Base-by-base conservation (phyloP, 2,888 invertebrate species). In the Dasysyrphus albostriatus region DNA sequence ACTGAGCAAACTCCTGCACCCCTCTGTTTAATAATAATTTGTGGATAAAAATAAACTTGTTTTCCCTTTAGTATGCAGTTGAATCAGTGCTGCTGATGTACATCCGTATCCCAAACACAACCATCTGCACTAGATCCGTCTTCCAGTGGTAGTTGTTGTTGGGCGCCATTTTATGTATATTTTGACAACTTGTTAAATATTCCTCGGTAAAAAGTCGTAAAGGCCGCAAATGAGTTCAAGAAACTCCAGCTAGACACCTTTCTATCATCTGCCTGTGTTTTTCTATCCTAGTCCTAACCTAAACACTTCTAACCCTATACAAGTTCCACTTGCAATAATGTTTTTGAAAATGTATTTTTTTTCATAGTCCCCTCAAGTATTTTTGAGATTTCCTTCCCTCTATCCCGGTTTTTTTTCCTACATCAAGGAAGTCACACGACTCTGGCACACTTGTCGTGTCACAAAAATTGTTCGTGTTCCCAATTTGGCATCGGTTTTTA, bases 171-270 rank as follows among this genome's bases (percentile, higher is more conserved):
- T 34, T 73, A 73, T 85, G 74, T 82, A 81, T 85, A 82, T 85
- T 85, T 85, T 85, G 85, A 85, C 85, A 85, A 85, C 84, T 85
- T 85, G 85, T 81, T 85, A 81, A 77, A 72, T 67, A 74, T 77
- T 69, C 73, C 85, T 72, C 32, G 61, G 54, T 24, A 10, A 19
- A 10, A 19, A 63, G 56, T 47, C 69, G 65, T 65, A 51, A 65
- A 39, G n/a, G 39, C 51, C 9, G 32, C 14, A 9, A 4, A 29
- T 14, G 37, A 69, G 85, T 81, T 85, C 81, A 85, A 85, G 63
- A 63, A 85, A 81, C 85, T 72, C 10, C 49, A 65, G 44, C 72
- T 32, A 73, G 73, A 63, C 69, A 42, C 32, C 47, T 69, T 67
- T 59, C 56, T 58, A 49, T 58, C 65, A 72, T 44, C 39, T 8